A percentile compares a stretch with the other conserved stretches of the same genome.
Conservation (phyloP, 2,888 invertebrate species). For the Cantharis rufa region DNA sequence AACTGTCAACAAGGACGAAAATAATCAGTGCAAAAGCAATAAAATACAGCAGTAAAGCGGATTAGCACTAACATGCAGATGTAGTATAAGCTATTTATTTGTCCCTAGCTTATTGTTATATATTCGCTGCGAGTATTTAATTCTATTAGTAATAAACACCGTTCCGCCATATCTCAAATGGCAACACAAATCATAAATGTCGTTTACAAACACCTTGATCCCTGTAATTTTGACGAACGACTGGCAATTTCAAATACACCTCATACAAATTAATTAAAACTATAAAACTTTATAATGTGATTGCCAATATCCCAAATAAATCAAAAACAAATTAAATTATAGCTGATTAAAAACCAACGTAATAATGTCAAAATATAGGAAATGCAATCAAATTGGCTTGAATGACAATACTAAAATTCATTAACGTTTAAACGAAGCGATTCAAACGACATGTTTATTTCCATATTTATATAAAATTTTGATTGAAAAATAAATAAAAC, state of each 20-base stretch:
- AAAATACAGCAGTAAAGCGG: conserved; percentile 14
- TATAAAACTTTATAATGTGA: not conserved
- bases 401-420: not conserved
- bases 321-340: not conserved
- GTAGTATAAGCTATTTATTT: conserved; percentile 16
- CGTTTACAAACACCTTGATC: conserved; percentile 21
- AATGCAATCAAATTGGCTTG: not conserved
- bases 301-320: not conserved
- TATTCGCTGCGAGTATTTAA: conserved; percentile 20
- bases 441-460: conserved; percentile 11
- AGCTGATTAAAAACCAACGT: not conserved
- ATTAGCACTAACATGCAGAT: conserved; percentile 21
- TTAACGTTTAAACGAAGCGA: not conserved
- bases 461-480: conserved; percentile 13
- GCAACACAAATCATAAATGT: conserved; percentile 25
- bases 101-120: conserved; percentile 23
- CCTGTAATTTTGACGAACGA: conserved; percentile 10
- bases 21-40: conserved; percentile 16
- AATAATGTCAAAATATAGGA: not conserved
- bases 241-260: not conserved
- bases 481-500: conserved; percentile 20
- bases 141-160: conserved; percentile 26
- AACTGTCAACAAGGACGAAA: conserved; percentile 1
- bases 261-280: conserved; percentile 5
- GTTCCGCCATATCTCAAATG: conserved; percentile 16